Base-by-base conservation (phyloP, 2,797 vertebrate genomes). In the Nothura maculosa region DNA sequence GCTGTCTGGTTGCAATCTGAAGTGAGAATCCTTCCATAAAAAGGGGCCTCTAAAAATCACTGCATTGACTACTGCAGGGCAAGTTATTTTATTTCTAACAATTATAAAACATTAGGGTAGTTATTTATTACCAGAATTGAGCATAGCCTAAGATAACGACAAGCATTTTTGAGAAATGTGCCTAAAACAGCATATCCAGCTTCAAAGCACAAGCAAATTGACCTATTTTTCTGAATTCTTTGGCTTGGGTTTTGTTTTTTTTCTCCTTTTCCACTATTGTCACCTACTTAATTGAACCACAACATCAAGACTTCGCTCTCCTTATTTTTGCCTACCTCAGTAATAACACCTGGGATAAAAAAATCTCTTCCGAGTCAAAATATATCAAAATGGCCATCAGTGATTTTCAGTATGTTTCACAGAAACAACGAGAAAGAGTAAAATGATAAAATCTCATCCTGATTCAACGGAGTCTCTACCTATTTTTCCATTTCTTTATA, bases 281-380 rank as follows among this genome's bases (percentile, higher is more conserved):
- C 83, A 70, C 69, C 78, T 87, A 58, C 21, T 85, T 72, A 87
- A 93, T 52, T 95, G 25, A 38, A 52, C 36, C 55, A 40, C 28
- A 12, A 70, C 1, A 11, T 36, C 68, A 54, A 42, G 36, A 54
- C 54, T 89, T 69, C 92, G 40, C 34, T 96, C 58, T 81, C 82
- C 38, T 78, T 64, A 42, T 32, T 91, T 78, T 84, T 81, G 75
- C 88, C 70, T 93, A 50, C 48, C 88, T 68, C 77, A 86, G 48
- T 38, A 95, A 92, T 8, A 91, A 60, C 89, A 92, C 50, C 75
- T 85, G 88, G 89, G 84, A 91, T 79, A 91, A 92, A 93, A 67
- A 85, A 83, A 94, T 60, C 50, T 63, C 90, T 64, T 81, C 77
- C 34, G 34, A 90, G 87, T 77, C 54, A 96, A 93, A 96, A 94